Conservation (phyloP, 2,113 vertebrate genomes). For the Periophthalmodon schlosseri region DNA sequence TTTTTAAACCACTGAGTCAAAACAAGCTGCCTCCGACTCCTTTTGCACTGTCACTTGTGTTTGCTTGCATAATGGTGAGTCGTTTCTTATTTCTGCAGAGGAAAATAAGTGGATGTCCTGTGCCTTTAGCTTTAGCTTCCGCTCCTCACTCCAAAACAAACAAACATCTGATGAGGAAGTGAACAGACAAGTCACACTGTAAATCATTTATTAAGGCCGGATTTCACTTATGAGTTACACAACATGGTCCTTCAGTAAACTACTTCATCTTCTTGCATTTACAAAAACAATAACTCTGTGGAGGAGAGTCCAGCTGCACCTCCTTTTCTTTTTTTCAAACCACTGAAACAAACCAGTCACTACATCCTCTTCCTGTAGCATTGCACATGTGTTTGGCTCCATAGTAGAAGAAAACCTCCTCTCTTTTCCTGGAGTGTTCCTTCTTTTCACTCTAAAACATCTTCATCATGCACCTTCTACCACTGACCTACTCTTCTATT, state of each 20-base stretch:
- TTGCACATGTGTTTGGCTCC: too few relatives aligned
- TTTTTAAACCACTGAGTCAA: not conserved
- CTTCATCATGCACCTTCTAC: too few relatives aligned
- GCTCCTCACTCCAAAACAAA: slow-evolving; percentile 25
- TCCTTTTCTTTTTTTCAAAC: too few relatives aligned
- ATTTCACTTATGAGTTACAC: not conserved
- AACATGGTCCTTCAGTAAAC: not conserved
- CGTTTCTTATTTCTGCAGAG: not conserved
- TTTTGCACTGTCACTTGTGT: too few relatives aligned
- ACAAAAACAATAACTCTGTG: too few relatives aligned
- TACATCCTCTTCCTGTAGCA: too few relatives aligned
- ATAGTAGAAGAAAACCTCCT: too few relatives aligned
- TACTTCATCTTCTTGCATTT: too few relatives aligned
- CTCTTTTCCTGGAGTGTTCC: too few relatives aligned
- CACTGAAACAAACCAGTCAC: too few relatives aligned
- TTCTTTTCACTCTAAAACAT: too few relatives aligned
- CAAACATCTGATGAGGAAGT: slow-evolving; percentile 40
- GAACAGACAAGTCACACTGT: slow-evolving; percentile 5
- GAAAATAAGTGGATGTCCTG: slow-evolving; percentile 7
- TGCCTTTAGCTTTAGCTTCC: slow-evolving; percentile 32
- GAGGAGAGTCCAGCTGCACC: not conserved
- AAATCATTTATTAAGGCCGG: not conserved
- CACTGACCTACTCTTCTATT: not conserved
- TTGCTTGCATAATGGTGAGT: not conserved
- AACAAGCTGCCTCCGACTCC: too few relatives aligned